Evolutionary conservation across 2,797 vertebrate species (phyloP).

Genomic region (Capromys pilorides): DNA sequence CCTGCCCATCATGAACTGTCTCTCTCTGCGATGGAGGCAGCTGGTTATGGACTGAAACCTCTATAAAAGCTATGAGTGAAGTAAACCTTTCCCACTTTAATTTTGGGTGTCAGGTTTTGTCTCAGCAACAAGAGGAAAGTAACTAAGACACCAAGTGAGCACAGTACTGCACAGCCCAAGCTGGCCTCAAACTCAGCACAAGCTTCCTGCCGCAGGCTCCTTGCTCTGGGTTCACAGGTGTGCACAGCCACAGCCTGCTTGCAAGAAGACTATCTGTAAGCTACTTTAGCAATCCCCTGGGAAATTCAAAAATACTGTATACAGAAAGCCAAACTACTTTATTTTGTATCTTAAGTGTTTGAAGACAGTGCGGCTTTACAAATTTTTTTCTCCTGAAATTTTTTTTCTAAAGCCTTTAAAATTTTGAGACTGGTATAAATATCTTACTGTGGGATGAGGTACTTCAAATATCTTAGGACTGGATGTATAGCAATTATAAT

Average conservation of each 20-base stretch:
- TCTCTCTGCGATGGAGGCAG: not conserved
- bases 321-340: constrained; percentile 21
- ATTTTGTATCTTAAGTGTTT: constrained; percentile 30
- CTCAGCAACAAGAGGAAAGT: not conserved
- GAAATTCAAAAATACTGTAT: constrained; percentile 9
- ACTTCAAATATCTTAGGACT: not conserved
- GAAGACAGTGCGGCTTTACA: constrained; percentile 23
- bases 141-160: not conserved
- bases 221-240: not conserved
- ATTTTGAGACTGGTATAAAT: constrained; percentile 27
- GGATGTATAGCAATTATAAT: not conserved
- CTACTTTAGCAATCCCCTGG: constrained; percentile 20
- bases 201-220: not conserved
- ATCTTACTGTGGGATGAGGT: not conserved
- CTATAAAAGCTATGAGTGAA: not conserved
- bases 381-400: constrained; percentile 27
- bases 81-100: not conserved
- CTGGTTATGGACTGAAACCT: not conserved
- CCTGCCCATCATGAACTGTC: not conserved
- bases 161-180: not conserved
- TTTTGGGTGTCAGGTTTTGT: not conserved
- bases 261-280: not conserved
- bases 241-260: not conserved
- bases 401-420: constrained; percentile 28
- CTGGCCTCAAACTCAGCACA: not conserved